phyloP scores from a whole-genome alignment of 1,140 invertebrate species.

The Trichomalopsis sarcophagae region DNA sequence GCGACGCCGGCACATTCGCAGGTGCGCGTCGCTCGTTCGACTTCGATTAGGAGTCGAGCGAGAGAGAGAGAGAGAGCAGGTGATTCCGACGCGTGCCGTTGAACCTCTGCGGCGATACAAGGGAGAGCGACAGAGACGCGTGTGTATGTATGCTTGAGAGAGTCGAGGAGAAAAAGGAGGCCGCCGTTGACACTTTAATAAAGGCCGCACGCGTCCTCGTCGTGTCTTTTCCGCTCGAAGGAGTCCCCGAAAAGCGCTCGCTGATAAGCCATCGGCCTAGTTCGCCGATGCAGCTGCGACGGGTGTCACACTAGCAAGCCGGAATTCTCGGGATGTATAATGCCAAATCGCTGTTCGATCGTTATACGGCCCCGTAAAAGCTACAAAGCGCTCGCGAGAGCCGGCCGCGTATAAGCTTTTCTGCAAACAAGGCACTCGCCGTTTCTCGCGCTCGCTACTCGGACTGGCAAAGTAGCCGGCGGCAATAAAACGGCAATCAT shows the following conservation, averaged over 20 bases:
- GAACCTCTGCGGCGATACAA: not conserved
- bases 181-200: conserved; percentile 32
- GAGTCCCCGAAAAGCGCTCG: not conserved
- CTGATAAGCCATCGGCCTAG: conserved; percentile 7
- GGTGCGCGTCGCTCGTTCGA: conserved; percentile 27
- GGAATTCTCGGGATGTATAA: not conserved
- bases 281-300: not conserved
- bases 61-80: conserved; percentile 21
- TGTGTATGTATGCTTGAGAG: no score
- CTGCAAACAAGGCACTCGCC: not conserved
- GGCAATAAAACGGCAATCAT: conserved; percentile 39
- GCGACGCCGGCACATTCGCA: conserved; percentile 30
- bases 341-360: not conserved
- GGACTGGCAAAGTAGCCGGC: not conserved
- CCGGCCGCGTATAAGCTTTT: not conserved
- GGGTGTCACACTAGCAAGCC: not conserved
- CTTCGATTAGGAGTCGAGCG: conserved; percentile 34
- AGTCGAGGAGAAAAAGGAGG: not conserved
- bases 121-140: no score
- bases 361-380: not conserved
- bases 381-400: not conserved
- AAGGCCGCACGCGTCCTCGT: not conserved
- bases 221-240: not conserved
- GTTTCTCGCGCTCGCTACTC: not conserved
- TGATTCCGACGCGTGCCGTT: conserved; percentile 40